These are phyloP conservation scores for Fukomys damarensis DNA, from an alignment of 2,113 vertebrate genomes.

Conservation along the genomic window DNA sequence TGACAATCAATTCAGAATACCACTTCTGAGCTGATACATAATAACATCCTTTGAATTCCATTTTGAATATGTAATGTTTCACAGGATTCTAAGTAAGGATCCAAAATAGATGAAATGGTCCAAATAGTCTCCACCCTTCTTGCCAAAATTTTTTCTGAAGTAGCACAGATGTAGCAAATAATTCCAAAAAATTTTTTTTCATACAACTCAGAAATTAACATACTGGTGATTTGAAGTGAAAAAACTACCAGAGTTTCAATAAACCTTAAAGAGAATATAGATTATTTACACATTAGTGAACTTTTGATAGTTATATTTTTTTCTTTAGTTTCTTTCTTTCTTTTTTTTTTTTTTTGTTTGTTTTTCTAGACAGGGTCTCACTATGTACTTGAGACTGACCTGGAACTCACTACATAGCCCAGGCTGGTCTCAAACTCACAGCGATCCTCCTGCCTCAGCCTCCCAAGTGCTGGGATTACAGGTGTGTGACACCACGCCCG, in stretches of 20 bases:
- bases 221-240: conserved; percentile 24
- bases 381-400: too few species aligned
- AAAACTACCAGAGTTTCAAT: background rate
- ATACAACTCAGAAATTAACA: conserved; percentile 29
- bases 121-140: background rate
- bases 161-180: conserved; percentile 34
- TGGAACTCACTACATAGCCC: too few species aligned
- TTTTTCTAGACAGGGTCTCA: too few species aligned
- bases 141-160: conserved; percentile 50
- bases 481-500: too few species aligned
- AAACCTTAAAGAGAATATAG: background rate
- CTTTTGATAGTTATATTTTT: background rate
- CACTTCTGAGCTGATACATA: conserved; percentile 48
- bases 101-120: conserved; percentile 32
- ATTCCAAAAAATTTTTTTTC: conserved; percentile 56
- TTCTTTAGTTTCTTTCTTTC: background rate
- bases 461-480: too few species aligned
- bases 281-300: background rate
- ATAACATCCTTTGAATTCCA: conserved; percentile 57
- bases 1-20: conserved; percentile 72
- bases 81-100: conserved; percentile 27
- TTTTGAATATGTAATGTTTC: conserved; percentile 68
- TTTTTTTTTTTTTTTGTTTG: too few species aligned
- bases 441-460: too few species aligned
- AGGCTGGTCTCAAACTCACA: too few species aligned